Evolutionary conservation across 2,797 vertebrate genomes (phyloP).

Genomic region (Lerista edwardsae): DNA sequence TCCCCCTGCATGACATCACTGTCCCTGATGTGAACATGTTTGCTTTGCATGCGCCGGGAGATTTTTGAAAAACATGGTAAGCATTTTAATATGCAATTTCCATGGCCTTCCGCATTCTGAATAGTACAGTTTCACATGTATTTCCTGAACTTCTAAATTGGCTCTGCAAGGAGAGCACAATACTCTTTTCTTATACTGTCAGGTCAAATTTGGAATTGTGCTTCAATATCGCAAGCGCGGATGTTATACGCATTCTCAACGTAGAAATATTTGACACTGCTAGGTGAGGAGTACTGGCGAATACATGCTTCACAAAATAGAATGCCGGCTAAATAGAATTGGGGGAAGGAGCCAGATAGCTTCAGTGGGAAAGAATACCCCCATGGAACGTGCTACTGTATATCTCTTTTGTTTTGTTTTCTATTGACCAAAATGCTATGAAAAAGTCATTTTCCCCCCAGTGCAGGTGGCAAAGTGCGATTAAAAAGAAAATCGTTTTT

Average conservation of each 20-base stretch:
- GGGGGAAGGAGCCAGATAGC: not conserved
- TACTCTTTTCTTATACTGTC: not conserved
- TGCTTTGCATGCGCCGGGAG: not conserved
- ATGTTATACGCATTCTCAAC: not conserved
- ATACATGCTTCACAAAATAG: not conserved
- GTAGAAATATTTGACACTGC: not conserved
- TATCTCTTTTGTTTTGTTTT: slow-evolving; percentile 11
- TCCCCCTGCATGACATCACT: no score
- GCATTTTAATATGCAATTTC: no score
- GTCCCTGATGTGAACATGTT: not conserved
- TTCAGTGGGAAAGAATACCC: not conserved
- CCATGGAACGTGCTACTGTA: not conserved
- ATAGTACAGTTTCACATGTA: not conserved
- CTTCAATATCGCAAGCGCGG: not conserved
- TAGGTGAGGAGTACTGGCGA: not conserved
- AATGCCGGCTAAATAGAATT: slow-evolving; percentile 8
- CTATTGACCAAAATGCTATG: slow-evolving; percentile 22
- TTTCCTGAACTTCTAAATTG: not conserved
- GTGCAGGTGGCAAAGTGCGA: not conserved
- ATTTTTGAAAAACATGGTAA: not conserved
- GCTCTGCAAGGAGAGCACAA: not conserved
- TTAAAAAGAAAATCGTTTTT: slow-evolving; percentile 30
- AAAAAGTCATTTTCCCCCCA: not conserved
- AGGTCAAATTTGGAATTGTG: slow-evolving; percentile 9
- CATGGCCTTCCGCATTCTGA: not conserved